Evolutionary conservation across 2,113 vertebrate species (phyloP), one percentile per base, ranked within the genome.

Genomic region (Collichthys lucidus): DNA sequence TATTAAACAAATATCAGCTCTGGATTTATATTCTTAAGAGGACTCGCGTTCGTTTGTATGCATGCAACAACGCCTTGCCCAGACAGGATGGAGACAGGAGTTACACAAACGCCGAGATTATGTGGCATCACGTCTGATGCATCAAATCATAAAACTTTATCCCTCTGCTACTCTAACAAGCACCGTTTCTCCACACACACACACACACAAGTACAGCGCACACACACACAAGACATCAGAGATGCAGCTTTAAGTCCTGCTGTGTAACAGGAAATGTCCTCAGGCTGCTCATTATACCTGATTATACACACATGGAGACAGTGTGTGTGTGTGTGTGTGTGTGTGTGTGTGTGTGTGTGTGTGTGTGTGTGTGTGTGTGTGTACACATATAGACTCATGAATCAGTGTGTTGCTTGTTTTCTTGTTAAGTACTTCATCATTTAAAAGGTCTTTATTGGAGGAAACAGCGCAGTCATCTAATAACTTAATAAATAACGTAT

Each of bases 201-300:
- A 62, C 71, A 35, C 29, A 31, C 5, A 31, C 29, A 31, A 70
- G 73, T 17, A 29, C 2, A 40, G 26, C 2, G 16, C 60, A 64
- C 78, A 63, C 83, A 77, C 80, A 82, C 83, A 81, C 78, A 84
- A 78, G 83, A 71, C 73, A 69, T 81, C 65, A 65, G 50, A 85
- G 69, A 82, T 79, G 4, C 57, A 49, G 74, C 79, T 88, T 88
- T 74, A 62, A 83, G 81, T 86, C 92, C 83, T 44, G 91, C 91
- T 90, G 92, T 71, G 91, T 24, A 72, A 88, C 88, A 85, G 90
- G 90, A 93, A 93, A 86, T 85, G 86, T 92, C 93, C 91, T 83
- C 88, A 8, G 93, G 93, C 93, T 83, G 88, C 91, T 93, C 90
- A 90, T 94, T 92, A 94, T 26, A 71, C 68, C 79, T 89, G 67